A percentile compares a stretch with the other conserved stretches of the same genome.
phyloP scores from a whole-genome alignment of 1,140 invertebrate genomes.

The Anastrepha ludens region DNA sequence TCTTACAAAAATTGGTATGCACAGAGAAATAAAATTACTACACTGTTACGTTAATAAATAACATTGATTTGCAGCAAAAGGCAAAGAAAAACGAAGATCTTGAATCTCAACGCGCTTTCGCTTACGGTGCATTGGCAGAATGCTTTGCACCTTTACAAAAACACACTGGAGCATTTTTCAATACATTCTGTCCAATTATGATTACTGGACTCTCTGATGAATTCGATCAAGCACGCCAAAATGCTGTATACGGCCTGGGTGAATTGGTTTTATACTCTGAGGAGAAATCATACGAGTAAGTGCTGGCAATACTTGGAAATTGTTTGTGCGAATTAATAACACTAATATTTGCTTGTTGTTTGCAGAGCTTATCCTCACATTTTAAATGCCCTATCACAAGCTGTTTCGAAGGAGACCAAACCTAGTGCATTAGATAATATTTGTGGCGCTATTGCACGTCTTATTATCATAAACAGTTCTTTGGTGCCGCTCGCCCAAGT shows the following conservation, averaged over 20 bases:
- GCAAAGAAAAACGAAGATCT: constrained; percentile 63
- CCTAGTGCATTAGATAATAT: constrained; percentile 83
- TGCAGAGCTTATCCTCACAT: constrained; percentile 75
- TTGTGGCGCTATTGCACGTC: constrained; percentile 84
- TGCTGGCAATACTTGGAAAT: not conserved
- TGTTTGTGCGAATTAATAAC: not conserved
- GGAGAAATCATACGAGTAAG: constrained; percentile 69
- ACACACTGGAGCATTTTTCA: constrained; percentile 77
- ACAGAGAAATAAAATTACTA: not conserved
- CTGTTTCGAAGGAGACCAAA: constrained; percentile 79
- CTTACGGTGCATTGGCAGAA: constrained; percentile 84
- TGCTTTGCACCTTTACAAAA: constrained; percentile 80
- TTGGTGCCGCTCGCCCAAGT: constrained; percentile 82
- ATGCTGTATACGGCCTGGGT: constrained; percentile 85
- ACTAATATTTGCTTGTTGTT: constrained; percentile 24
- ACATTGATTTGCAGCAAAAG: constrained; percentile 62
- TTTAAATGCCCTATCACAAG: constrained; percentile 80
- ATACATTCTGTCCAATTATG: constrained; percentile 80
- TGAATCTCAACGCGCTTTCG: constrained; percentile 80
- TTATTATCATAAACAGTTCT: constrained; percentile 81
- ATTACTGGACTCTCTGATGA: constrained; percentile 78
- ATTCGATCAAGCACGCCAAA: constrained; percentile 83
- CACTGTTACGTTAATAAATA: not conserved
- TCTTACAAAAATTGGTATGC: constrained; percentile 80
- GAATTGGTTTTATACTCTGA: constrained; percentile 80